Percentiles rank a stretch among this genome's conserved stretches.
Conservation (phyloP, 2,797 vertebrate species). For the Cirrhinus molitorella region DNA sequence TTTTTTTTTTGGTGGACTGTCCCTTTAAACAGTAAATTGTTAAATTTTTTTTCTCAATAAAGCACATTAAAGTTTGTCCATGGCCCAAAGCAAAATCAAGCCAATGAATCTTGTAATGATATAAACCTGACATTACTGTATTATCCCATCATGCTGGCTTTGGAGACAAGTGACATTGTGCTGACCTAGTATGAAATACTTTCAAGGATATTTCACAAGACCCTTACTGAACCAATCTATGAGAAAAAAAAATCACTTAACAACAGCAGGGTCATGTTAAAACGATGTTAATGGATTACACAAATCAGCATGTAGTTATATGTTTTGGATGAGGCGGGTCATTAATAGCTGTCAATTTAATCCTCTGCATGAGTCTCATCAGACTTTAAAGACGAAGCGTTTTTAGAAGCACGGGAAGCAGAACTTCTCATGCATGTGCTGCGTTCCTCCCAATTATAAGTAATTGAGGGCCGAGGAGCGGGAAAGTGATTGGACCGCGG, state of each 20-base stretch:
- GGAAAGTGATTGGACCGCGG: conserved; percentile 34
- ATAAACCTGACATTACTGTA: background rate
- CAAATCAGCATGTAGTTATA: background rate
- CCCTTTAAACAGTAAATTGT: background rate
- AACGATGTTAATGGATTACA: background rate
- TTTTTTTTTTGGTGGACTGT: background rate
- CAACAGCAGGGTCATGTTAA: conserved; percentile 4
- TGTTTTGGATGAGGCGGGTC: background rate
- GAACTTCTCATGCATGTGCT: conserved; percentile 24
- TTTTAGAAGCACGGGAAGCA: conserved; percentile 24
- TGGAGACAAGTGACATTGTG: background rate
- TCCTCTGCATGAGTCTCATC: background rate
- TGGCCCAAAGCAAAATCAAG: conserved; percentile 15
- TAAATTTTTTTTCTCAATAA: background rate
- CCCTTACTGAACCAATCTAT: background rate
- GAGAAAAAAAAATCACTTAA: background rate
- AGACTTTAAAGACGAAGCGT: background rate
- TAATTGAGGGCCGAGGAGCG: conserved; percentile 17
- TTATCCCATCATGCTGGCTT: background rate
- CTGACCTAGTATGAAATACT: background rate
- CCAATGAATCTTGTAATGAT: background rate
- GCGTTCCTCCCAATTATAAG: conserved; percentile 33
- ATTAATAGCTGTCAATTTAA: conserved; percentile 4
- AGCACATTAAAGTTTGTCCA: background rate
- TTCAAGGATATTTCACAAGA: background rate